Evolutionary conservation across 1,140 invertebrate genomes (phyloP), one percentile per base, ranked within the genome.

Genomic region (Phymastichus coffea): DNA sequence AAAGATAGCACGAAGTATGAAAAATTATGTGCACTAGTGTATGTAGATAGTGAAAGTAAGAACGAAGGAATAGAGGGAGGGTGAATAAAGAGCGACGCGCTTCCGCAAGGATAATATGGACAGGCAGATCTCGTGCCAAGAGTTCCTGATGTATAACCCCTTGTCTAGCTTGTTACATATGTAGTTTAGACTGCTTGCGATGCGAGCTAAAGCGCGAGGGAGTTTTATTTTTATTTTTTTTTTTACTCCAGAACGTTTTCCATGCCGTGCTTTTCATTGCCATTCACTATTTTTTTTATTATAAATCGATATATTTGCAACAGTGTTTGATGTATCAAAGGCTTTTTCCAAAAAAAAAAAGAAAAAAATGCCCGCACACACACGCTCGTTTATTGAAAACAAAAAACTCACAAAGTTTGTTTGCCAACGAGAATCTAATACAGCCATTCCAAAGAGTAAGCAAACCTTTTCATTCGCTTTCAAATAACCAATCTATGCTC

Each of bases 161-260:
- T n/a, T n/a, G n/a, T n/a, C n/a, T n/a, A n/a, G 49, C 37, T 40
- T 53, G 35, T 53, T 53, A 53, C 49, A 53, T 53, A 53, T 53
- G 49, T 53, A 53, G 35, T 53, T 41, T 15, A 35, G n/a, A 53
- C 23, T 26, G 41, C 22, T 37, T 53, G 49, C 37, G 49, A 53
- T 53, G 20, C 22, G 48, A 41, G 7, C 37, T 53, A 19, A 41
- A n/a, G n/a, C 35, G 25, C 49, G 49, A 40, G 22, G 15, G 37
- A 53, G 43, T 60, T 60, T 60, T 53, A 49, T 17, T 40, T 46
- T 46, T 30, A 15, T 17, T 46, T n/a, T n/a, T n/a, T n/a, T n/a
- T n/a, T n/a, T n/a, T n/a, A n/a, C n/a, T n/a, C n/a, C n/a, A n/a
- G n/a, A n/a, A n/a, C n/a, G n/a, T n/a, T n/a, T n/a, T n/a, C n/a